Evolutionary conservation across 2,888 invertebrate species (phyloP).

Genomic region (Spodoptera littoralis): DNA sequence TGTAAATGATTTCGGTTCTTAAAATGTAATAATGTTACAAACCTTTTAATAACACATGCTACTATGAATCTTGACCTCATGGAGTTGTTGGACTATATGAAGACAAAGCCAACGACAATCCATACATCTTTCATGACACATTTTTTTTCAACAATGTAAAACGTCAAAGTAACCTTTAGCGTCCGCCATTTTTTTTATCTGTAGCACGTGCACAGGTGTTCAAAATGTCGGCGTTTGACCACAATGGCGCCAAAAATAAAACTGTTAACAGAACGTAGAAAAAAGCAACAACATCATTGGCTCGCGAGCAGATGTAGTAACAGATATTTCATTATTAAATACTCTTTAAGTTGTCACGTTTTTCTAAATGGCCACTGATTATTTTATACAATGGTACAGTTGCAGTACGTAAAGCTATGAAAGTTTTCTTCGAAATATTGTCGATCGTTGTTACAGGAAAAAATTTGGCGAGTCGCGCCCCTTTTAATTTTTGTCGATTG

Average conservation of each 20-base stretch:
- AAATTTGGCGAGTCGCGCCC: neutral
- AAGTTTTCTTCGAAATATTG: constrained; percentile 34
- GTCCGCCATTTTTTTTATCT: constrained; percentile 32
- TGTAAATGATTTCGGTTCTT: too few species aligned
- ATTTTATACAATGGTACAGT: constrained; percentile 35
- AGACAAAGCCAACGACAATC: too few species aligned
- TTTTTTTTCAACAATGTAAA: constrained; percentile 4
- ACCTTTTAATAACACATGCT: too few species aligned
- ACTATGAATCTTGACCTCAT: too few species aligned
- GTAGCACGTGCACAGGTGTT: constrained; percentile 57
- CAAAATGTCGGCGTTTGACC: constrained; percentile 41
- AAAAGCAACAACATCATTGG: constrained; percentile 38
- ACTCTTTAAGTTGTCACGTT: constrained; percentile 50
- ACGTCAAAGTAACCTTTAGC: constrained; percentile 10
- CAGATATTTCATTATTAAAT: constrained; percentile 55
- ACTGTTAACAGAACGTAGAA: constrained; percentile 24
- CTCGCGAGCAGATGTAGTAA: constrained; percentile 48
- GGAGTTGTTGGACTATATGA: too few species aligned
- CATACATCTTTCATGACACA: neutral
- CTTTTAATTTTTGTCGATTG: constrained; percentile 13
- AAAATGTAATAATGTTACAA: too few species aligned
- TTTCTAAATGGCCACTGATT: constrained; percentile 52
- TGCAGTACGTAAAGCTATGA: constrained; percentile 21
- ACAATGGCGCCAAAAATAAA: constrained; percentile 36
- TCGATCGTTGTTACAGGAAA: constrained; percentile 1